Evolutionary conservation across 2,797 vertebrate species (phyloP), one percentile per base, ranked within the genome.

Genomic region (Gymnocypris eckloni): DNA sequence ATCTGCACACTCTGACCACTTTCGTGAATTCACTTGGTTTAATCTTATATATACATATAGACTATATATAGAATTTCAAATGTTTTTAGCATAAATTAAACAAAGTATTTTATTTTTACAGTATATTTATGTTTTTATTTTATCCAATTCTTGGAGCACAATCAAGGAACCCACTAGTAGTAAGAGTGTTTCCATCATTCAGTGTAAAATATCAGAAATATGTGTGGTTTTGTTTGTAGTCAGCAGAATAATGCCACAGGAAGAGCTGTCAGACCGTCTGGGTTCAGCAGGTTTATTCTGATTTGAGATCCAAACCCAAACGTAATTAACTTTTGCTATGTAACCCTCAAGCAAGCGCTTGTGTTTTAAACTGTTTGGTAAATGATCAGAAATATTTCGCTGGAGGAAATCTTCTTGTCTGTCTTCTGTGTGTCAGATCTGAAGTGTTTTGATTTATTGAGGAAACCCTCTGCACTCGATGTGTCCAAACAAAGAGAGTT

Each of bases 281-380:
- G 54, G 77, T 79, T 73, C 79, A 33, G 50, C 6, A 37, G 37
- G 69, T 59, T 76, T 67, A 56, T 78, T 54, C 43, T 86, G 69
- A 77, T 13, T 87, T 81, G 82, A 43, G 71, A 59, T 83, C 56
- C 41, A 73, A 79, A 82, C 52, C 43, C 80, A 84, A 78, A 67
- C 73, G 67, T 84, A 77, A 85, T 88, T 83, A 85, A 64, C 77
- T 79, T 87, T 56, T 85, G 56, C 76, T 76, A 72, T 88, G 85
- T 76, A 33, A 43, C 91, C 91, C 88, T 72, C 39, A 3, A 72
- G 86, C 86, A 43, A 33, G 48, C 70, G 16, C 33, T 22, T 50
- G 39, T 78, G 10, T 52, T 37, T 67, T 33, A 33, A 22, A 52
- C n/a, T 64, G 16, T 86, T 64, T 54, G 25, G 64, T 48, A 73